A percentile compares a stretch with the other conserved stretches of the same genome.
These are phyloP conservation scores for Circaetus cinerascens DNA, from an alignment of 2,113 vertebrate species.

Conservation along the genomic window DNA sequence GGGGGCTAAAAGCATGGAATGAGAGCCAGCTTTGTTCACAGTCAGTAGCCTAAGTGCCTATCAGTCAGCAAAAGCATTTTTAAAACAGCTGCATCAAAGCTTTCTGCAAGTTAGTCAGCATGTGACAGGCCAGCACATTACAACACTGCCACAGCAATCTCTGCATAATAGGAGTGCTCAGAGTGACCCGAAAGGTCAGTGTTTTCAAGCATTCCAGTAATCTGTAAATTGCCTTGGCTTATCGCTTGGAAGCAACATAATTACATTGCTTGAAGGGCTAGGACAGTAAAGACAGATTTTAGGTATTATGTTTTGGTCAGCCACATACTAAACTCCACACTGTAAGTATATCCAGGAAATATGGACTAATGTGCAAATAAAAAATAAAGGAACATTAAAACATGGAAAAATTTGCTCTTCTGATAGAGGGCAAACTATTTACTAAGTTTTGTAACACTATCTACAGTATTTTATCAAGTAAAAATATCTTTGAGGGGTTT, in stretches of 20 bases:
- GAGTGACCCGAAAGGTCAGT: constrained; percentile 34
- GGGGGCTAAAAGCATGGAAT: neutral
- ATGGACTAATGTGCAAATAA: accelerated
- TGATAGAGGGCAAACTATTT: neutral
- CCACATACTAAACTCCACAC: neutral
- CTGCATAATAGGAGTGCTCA: constrained; percentile 28
- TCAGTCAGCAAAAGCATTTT: constrained; percentile 51
- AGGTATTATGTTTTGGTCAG: neutral
- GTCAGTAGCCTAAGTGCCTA: constrained; percentile 1
- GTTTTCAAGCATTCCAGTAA: constrained; percentile 47
- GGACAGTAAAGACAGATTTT: constrained; percentile 6
- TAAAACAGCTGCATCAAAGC: constrained; percentile 58
- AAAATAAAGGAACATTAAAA: neutral
- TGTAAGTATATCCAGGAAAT: neutral
- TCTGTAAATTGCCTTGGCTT: constrained; percentile 53
- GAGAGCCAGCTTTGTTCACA: constrained; percentile 38
- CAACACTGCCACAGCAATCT: constrained; percentile 48
- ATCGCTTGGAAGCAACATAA: constrained; percentile 45
- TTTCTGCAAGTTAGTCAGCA: constrained; percentile 51
- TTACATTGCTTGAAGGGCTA: constrained; percentile 21
- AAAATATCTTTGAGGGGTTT: neutral
- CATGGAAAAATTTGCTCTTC: neutral
- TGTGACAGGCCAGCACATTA: constrained; percentile 59
- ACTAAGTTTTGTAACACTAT: neutral
- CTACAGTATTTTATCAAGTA: neutral